Conservation (phyloP, 2,888 invertebrate genomes). For the Lepidochitona cinerea region DNA sequence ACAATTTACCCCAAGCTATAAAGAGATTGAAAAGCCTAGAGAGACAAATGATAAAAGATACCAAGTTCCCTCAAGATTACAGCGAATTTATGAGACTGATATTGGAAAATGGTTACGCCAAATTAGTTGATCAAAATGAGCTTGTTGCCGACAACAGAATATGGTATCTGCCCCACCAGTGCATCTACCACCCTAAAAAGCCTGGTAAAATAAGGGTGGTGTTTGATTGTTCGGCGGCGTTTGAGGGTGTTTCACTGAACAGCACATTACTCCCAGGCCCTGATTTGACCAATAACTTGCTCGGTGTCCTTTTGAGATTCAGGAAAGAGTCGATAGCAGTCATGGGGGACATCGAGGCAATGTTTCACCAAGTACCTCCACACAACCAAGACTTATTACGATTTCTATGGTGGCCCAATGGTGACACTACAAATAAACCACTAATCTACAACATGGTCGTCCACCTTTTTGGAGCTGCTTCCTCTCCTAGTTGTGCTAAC, state of each 20-base stretch:
- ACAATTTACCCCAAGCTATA: constrained; percentile 5
- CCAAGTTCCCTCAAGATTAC: constrained; percentile 19
- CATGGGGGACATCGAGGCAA: constrained; percentile 30
- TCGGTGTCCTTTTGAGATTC: constrained; percentile 36
- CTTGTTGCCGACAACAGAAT: too few relatives aligned
- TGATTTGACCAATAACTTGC: constrained; percentile 32
- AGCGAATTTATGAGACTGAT: too few relatives aligned
- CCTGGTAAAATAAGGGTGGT: too few relatives aligned
- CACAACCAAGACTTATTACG: constrained; percentile 24
- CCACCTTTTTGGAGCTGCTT: constrained; percentile 29
- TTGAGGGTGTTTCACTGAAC: constrained; percentile 19
- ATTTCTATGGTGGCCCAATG: constrained; percentile 30
- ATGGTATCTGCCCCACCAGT: too few relatives aligned
- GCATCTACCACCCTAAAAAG: too few relatives aligned
- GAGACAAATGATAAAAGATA: constrained; percentile 8
- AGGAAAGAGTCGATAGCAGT: constrained; percentile 26
- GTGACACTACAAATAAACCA: constrained; percentile 2
- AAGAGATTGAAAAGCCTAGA: constrained; percentile 14
- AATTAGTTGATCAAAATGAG: too few relatives aligned
- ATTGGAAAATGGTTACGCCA: too few relatives aligned
- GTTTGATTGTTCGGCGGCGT: too few relatives aligned
- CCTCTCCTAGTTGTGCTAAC: constrained; percentile 27
- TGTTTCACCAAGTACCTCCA: constrained; percentile 17
- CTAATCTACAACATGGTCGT: constrained; percentile 13
- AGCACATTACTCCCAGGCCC: constrained; percentile 30